Base-by-base conservation (phyloP, 2,797 vertebrate genomes). In the Carapus acus region DNA sequence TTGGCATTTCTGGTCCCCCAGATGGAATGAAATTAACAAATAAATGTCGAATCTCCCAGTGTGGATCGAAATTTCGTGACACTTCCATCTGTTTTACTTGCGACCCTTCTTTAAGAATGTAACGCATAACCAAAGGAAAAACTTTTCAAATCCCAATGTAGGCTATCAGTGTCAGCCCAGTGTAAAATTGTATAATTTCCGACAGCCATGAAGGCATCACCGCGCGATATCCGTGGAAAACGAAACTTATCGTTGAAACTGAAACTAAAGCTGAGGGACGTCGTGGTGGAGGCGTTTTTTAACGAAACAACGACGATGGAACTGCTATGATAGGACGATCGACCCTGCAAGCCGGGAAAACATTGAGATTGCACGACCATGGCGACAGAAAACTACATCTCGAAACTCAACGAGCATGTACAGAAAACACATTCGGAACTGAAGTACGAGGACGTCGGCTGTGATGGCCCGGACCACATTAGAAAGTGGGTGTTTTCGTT, bases 401-500 rank as follows among this genome's bases (percentile, higher is more conserved):
- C 64, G 13, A 33, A 44, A 11, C 42, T 90, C 0, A 72, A 86
- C 20, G 78, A 84, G 46, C 27, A 50, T 4, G 38, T 62, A 0
- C 84, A 87, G 63, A 76, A 1, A 4, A 39, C 0, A 0, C n/a
- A 44, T 0, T 29, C 2, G 9, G 3, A 0, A 0, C 8, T 86
- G 0, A 46, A 1, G 0, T 90, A 58, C 43, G 79, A 74, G 7
- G 80, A 79, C 2, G 74, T 81, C 1, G 40, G 41, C 1, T 36
- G 27, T 8, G 48, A 14, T 6, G 87, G 88, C 1, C 86, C 71
- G 0, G 81, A 78, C 19, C 85, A 88, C 55, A 65, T 68, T 0
- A 82, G 67, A 49, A 87, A 65, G 88, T 89, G 63, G 79, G 87
- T 78, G n/a, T n/a, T n/a, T 39, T 1, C 11, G 3, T 0, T 0